These are phyloP conservation scores for Nyctalus aviator DNA, from an alignment of 2,797 vertebrate genomes.

Conservation along the genomic window DNA sequence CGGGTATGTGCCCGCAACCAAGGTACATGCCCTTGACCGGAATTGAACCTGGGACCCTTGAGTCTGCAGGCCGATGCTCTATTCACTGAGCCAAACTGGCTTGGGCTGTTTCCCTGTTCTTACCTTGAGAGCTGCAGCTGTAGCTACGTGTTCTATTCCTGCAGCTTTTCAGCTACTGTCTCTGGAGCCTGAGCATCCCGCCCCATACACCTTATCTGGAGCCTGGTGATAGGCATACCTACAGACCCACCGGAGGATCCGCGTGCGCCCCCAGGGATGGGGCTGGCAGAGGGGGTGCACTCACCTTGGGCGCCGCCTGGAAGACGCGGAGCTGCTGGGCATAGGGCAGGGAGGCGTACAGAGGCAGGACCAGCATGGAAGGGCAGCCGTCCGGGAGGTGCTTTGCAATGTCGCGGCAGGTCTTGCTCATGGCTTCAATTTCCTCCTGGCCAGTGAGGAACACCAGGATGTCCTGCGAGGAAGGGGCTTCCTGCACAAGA, in stretches of 20 bases:
- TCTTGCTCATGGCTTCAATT: conserved; percentile 97
- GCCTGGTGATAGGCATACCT: not conserved
- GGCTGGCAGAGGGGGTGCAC: not conserved
- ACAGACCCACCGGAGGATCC: not conserved
- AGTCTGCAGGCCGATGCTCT: too few relatives aligned
- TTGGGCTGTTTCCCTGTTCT: not conserved
- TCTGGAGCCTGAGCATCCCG: not conserved
- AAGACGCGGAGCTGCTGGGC: conserved; percentile 96
- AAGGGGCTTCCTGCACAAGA: conserved; percentile 92
- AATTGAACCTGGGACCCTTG: too few relatives aligned
- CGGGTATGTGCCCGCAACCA: too few relatives aligned
- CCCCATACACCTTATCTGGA: not conserved
- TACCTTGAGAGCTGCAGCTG: not conserved
- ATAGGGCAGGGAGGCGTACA: conserved; percentile 96
- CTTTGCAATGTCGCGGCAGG: conserved; percentile 95
- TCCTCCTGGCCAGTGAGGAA: conserved; percentile 99
- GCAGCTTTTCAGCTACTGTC: not conserved
- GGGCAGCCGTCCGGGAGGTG: conserved; percentile 94
- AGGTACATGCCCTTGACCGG: too few relatives aligned
- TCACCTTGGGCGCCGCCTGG: conserved; percentile 93
- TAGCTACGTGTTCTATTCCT: not conserved
- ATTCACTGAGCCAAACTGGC: too few relatives aligned
- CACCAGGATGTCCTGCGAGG: conserved; percentile 95
- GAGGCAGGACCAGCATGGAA: conserved; percentile 92
- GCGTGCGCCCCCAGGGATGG: too few relatives aligned